A percentile compares a stretch with the other conserved stretches of the same genome.
Conservation (phyloP, 53 echinoderm and acorn worm species). For the Holothuria scabra region DNA sequence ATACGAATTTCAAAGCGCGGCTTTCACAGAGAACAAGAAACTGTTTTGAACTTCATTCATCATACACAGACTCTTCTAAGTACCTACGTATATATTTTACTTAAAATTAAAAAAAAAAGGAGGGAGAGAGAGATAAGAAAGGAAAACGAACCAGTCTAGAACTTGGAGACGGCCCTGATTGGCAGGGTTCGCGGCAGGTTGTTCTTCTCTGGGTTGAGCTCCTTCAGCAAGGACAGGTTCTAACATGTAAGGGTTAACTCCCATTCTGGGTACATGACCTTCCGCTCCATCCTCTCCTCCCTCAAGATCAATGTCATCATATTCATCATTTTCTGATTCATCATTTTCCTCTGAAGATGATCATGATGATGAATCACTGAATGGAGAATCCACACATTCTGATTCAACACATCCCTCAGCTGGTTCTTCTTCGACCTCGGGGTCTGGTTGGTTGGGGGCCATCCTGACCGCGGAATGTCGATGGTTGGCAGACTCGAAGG, state of each 20-base stretch:
- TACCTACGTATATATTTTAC: too few relatives aligned
- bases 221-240: neutral
- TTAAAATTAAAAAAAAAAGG: too few relatives aligned
- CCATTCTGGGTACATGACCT: neutral
- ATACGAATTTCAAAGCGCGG: too few relatives aligned
- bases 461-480: neutral
- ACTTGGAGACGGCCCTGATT: neutral
- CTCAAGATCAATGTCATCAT: neutral
- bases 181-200: neutral
- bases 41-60: too few relatives aligned
- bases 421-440: constrained; percentile 3
- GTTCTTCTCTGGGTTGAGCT: neutral
- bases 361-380: neutral
- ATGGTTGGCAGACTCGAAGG: neutral
- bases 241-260: neutral
- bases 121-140: too few relatives aligned
- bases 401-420: neutral
- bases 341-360: neutral
- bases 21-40: too few relatives aligned
- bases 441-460: neutral
- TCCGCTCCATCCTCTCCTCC: neutral
- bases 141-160: neutral
- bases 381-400: constrained; percentile 26
- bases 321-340: neutral
- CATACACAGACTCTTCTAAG: too few relatives aligned